These are phyloP conservation scores for Neodontobutis hainanensis DNA, from an alignment of 2,113 vertebrate species.

Conservation along the genomic window DNA sequence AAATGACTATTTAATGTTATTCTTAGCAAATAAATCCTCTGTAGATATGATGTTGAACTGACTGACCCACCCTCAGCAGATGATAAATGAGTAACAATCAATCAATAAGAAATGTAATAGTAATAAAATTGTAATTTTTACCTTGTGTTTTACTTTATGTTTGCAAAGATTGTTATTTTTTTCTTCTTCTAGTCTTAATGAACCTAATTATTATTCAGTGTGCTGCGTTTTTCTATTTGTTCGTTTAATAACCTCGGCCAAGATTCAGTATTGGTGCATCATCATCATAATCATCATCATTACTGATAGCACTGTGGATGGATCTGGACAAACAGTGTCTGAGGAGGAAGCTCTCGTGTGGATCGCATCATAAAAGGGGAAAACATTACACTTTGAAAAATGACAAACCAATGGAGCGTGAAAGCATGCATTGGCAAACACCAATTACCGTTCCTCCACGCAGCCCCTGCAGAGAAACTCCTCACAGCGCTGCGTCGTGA, in stretches of 20 bases:
- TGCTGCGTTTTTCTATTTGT: no score
- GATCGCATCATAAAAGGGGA: slow-evolving; percentile 55
- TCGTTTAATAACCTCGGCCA: background rate
- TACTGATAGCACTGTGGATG: slow-evolving; percentile 31
- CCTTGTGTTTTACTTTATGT: no score
- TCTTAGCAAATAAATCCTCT: no score
- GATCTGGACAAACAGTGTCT: slow-evolving; percentile 45
- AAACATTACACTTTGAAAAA: slow-evolving; percentile 68
- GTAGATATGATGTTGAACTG: no score
- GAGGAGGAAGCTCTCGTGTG: slow-evolving; percentile 56
- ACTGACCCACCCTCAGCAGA: no score
- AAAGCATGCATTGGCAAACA: slow-evolving; percentile 67
- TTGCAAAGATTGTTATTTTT: no score
- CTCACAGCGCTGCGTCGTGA: slow-evolving; percentile 42
- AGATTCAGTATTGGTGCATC: slow-evolving; percentile 3
- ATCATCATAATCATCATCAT: slow-evolving; percentile 24
- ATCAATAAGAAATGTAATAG: no score
- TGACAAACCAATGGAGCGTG: slow-evolving; percentile 72
- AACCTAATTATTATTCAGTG: no score
- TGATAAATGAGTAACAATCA: no score
- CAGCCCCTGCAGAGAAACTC: slow-evolving; percentile 59
- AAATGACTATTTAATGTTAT: no score
- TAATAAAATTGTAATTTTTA: no score
- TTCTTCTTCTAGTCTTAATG: no score
- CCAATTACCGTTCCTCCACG: slow-evolving; percentile 59